These are phyloP conservation scores for Drosophila repleta DNA, from an alignment of 1,140 invertebrate species.

Conservation along the genomic window DNA sequence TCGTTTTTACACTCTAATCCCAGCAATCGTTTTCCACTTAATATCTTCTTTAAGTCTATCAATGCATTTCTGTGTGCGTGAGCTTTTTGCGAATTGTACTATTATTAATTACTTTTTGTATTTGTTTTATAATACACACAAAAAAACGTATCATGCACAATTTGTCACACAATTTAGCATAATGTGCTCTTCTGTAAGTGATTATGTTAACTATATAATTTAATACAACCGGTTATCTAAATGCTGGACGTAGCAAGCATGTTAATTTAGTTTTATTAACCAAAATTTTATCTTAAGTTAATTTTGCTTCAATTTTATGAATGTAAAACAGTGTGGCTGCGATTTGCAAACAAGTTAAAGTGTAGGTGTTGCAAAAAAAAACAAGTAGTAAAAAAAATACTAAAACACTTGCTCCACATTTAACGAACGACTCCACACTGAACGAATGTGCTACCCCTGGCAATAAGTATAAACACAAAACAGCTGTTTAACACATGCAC, in stretches of 20 bases:
- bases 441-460: slow-evolving; percentile 1
- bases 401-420: slow-evolving; percentile 4
- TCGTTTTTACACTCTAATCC: slow-evolving; percentile 17
- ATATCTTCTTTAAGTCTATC: background rate
- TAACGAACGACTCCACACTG: slow-evolving; percentile 23
- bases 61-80: slow-evolving; percentile 16
- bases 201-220: slow-evolving; percentile 21
- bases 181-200: background rate
- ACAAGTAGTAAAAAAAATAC: slow-evolving; percentile 37
- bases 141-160: slow-evolving; percentile 4
- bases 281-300: slow-evolving; percentile 26
- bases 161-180: slow-evolving; percentile 13
- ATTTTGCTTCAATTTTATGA: slow-evolving; percentile 33
- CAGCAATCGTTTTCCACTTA: slow-evolving; percentile 15
- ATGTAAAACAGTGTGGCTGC: slow-evolving; percentile 35
- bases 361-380: slow-evolving; percentile 17
- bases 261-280: slow-evolving; percentile 33
- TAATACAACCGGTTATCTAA: slow-evolving; percentile 24
- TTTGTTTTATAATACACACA: slow-evolving; percentile 20
- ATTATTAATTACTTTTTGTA: slow-evolving; percentile 22
- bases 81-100: slow-evolving; percentile 8
- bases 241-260: slow-evolving; percentile 22
- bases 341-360: slow-evolving; percentile 11
- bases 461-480: slow-evolving; percentile 5
- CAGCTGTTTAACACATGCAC: slow-evolving; percentile 14